Evolutionary conservation across 2,113 vertebrate genomes (phyloP).

Genomic region (Clarias macrocephalus): DNA sequence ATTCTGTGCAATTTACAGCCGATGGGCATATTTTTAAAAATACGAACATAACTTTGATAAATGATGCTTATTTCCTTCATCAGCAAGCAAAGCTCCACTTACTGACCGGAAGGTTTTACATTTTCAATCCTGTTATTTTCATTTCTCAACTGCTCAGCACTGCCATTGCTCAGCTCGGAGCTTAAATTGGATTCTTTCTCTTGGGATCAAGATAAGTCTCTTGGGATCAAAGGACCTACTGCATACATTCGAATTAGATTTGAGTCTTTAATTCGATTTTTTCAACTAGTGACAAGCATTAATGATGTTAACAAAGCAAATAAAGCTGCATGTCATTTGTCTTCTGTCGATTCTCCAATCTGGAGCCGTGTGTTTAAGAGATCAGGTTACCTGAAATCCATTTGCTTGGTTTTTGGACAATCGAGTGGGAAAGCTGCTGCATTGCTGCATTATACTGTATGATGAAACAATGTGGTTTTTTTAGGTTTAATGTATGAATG

Average conservation of each 20-base stretch:
- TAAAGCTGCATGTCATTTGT: background rate
- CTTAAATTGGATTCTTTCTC: background rate
- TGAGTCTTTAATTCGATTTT: slow-evolving; percentile 12
- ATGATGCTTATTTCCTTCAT: background rate
- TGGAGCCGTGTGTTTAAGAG: slow-evolving; percentile 19
- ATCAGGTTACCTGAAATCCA: slow-evolving; percentile 16
- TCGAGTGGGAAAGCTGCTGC: background rate
- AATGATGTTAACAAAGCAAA: slow-evolving; percentile 20
- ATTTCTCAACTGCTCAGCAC: background rate
- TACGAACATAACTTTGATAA: background rate
- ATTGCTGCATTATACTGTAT: background rate
- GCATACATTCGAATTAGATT: slow-evolving; percentile 13
- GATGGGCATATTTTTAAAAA: background rate
- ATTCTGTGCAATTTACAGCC: background rate
- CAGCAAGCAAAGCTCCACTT: background rate
- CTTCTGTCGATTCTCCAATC: background rate
- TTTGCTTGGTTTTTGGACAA: background rate
- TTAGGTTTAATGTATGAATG: background rate
- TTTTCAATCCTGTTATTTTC: background rate
- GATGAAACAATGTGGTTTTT: background rate
- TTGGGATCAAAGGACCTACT: background rate
- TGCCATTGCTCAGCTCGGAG: background rate
- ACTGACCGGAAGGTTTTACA: background rate
- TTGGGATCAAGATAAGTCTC: slow-evolving; percentile 1
- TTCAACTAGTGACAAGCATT: slow-evolving; percentile 3